These are phyloP conservation scores for Chondrilla cf. caribensis DNA, from an alignment of 37 sponge, comb jelly and placozoan species.

Conservation along the genomic window DNA sequence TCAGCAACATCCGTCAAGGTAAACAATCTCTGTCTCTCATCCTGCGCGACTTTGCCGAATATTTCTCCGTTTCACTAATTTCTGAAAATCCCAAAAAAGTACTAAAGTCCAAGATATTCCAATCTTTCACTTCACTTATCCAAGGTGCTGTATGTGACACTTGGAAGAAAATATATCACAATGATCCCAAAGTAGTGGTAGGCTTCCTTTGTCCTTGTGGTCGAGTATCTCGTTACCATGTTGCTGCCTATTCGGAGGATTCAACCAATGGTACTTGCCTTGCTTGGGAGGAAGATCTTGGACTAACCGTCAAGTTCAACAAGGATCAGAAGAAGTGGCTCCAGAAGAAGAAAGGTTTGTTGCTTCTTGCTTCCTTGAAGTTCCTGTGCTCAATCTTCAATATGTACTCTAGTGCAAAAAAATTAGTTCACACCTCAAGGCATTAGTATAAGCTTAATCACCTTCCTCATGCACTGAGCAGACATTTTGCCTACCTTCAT, in stretches of 20 bases:
- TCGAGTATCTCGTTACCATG: background rate
- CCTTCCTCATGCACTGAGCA: no score
- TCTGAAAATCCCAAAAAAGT: no score
- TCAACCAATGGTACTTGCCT: background rate
- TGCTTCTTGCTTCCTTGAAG: no score
- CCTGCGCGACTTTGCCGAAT: background rate
- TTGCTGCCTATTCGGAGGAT: background rate
- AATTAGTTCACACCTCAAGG: no score
- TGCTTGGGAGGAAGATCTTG: no score
- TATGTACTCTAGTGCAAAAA: no score
- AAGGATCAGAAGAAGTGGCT: no score
- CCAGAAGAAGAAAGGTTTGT: no score
- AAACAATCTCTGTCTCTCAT: background rate
- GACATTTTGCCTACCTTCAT: no score
- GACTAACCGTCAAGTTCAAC: no score
- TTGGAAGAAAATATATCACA: background rate
- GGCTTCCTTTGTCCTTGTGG: conserved; percentile 8
- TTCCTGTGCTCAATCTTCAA: no score
- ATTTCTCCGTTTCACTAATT: background rate
- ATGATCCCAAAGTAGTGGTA: background rate
- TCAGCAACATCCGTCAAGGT: background rate
- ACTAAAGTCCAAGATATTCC: background rate
- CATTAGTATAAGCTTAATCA: no score
- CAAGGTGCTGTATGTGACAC: background rate
- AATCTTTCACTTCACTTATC: background rate